These are phyloP conservation scores for Chelonus formosanus DNA, from an alignment of 2,888 invertebrate species.

Conservation along the genomic window DNA sequence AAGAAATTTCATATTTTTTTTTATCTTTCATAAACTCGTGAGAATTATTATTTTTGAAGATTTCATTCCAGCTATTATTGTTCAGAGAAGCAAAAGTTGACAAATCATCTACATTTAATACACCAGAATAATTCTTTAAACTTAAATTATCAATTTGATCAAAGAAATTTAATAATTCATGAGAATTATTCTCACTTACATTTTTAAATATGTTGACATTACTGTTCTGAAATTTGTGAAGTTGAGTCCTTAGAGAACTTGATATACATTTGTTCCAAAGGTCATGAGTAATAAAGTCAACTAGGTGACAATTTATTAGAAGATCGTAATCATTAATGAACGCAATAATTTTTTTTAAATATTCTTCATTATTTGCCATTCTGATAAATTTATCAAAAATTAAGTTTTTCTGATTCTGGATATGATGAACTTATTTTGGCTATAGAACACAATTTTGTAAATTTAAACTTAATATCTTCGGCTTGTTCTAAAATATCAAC, in stretches of 20 bases:
- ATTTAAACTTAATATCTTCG: slow-evolving; percentile 74
- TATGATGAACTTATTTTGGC: slow-evolving; percentile 71
- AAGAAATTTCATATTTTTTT: slow-evolving; percentile 77
- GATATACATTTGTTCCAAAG: slow-evolving; percentile 74
- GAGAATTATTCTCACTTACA: neutral
- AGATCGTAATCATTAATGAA: slow-evolving; percentile 71
- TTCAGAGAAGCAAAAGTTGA: slow-evolving; percentile 47
- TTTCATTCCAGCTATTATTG: slow-evolving; percentile 52
- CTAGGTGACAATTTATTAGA: slow-evolving; percentile 82
- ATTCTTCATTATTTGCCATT: slow-evolving; percentile 48
- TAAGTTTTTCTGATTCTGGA: slow-evolving; percentile 68
- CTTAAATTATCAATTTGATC: slow-evolving; percentile 47
- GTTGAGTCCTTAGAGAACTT: slow-evolving; percentile 66
- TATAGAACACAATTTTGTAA: slow-evolving; percentile 75
- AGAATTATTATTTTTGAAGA: slow-evolving; percentile 46
- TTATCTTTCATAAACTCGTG: slow-evolving; percentile 79
- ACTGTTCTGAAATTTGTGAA: slow-evolving; percentile 55
- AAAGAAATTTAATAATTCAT: slow-evolving; percentile 43
- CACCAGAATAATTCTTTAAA: slow-evolving; percentile 45
- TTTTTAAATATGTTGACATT: neutral
- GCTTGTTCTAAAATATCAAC: slow-evolving; percentile 73
- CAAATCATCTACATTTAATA: slow-evolving; percentile 42
- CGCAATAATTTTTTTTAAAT: slow-evolving; percentile 64
- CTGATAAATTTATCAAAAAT: slow-evolving; percentile 31
- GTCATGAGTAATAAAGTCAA: slow-evolving; percentile 74